Conservation (phyloP, 2,888 invertebrate species). For the Clostera curtula region DNA sequence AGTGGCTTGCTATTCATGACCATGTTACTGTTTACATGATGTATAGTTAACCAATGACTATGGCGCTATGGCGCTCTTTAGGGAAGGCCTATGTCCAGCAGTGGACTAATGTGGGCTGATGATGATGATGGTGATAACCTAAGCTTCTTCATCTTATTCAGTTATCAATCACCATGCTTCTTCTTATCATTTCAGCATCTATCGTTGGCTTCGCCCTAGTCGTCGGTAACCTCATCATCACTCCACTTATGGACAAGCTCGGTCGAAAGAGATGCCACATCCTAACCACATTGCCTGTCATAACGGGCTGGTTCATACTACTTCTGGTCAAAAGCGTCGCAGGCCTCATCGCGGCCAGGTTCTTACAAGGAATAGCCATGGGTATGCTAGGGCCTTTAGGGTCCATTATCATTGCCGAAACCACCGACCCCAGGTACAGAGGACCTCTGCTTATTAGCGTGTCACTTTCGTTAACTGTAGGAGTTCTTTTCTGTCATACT, state of each 20-base stretch:
- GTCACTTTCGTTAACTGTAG: slow-evolving; percentile 75
- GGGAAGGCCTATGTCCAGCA: no score
- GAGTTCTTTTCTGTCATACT: slow-evolving; percentile 77
- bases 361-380: slow-evolving; percentile 69
- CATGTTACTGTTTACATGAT: no score
- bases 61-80: no score
- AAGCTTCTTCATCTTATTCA: neutral
- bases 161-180: neutral
- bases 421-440: slow-evolving; percentile 75
- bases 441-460: slow-evolving; percentile 77
- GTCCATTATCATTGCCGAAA: slow-evolving; percentile 76
- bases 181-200: slow-evolving; percentile 65
- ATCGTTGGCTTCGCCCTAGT: slow-evolving; percentile 76
- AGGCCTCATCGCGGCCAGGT: slow-evolving; percentile 65
- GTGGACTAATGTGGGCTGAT: no score
- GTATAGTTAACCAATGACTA: no score
- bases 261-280: slow-evolving; percentile 75
- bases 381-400: slow-evolving; percentile 73
- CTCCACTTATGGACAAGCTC: slow-evolving; percentile 68
- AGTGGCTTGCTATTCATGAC: no score
- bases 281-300: slow-evolving; percentile 66
- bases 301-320: slow-evolving; percentile 76
- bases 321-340: slow-evolving; percentile 58
- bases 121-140: no score
- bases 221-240: slow-evolving; percentile 73